Evolutionary conservation across 2,888 invertebrate species (phyloP).

Genomic region (Lydus trimaculatus): DNA sequence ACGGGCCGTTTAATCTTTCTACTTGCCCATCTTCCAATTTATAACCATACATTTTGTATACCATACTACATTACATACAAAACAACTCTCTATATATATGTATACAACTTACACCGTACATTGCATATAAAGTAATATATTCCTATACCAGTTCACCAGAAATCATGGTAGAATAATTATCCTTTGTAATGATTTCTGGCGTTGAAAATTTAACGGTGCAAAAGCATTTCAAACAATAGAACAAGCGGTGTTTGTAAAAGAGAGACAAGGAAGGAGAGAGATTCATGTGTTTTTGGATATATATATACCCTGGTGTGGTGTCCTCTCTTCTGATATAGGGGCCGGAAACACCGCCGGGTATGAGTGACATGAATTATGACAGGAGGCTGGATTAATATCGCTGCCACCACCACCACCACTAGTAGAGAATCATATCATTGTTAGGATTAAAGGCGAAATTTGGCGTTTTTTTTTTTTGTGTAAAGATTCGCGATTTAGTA

Average conservation of each 20-base stretch:
- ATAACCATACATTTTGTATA: not conserved
- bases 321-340: constrained; percentile 19
- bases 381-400: constrained; percentile 29
- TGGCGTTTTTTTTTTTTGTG: not conserved
- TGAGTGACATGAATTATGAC: constrained; percentile 52
- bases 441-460: not conserved
- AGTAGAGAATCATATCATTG: not conserved
- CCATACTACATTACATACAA: no score
- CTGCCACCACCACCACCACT: not conserved
- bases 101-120: constrained; percentile 34
- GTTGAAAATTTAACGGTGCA: constrained; percentile 55
- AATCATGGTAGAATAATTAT: constrained; percentile 53
- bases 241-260: constrained; percentile 9
- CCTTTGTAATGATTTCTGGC: constrained; percentile 50
- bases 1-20: constrained; percentile 45
- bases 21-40: constrained; percentile 4
- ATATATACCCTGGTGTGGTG: constrained; percentile 27
- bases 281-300: constrained; percentile 40
- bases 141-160: constrained; percentile 44
- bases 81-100: not conserved
- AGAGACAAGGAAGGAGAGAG: constrained; percentile 28
- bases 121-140: constrained; percentile 35
- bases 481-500: constrained; percentile 17
- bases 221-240: constrained; percentile 55
- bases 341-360: constrained; percentile 46